Evolutionary conservation across 2,888 invertebrate species (phyloP).

Genomic region (Gibbula magus): DNA sequence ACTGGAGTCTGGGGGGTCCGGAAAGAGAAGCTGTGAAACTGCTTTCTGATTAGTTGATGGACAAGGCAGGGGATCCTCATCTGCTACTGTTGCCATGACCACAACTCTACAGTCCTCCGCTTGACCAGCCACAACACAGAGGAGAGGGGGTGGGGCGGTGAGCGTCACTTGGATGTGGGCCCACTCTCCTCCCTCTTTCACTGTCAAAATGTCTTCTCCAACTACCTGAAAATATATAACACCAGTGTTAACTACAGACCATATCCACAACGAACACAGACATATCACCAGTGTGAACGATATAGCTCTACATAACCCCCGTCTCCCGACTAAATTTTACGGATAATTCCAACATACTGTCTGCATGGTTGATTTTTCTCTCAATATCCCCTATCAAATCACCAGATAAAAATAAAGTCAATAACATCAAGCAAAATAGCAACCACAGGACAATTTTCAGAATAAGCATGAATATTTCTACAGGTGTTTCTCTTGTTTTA

Average conservation of each 20-base stretch:
- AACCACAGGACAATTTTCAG: too few species aligned
- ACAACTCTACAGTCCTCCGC: constrained; percentile 37
- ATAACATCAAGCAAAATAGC: neutral
- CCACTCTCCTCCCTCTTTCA: constrained; percentile 36
- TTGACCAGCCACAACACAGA: constrained; percentile 38
- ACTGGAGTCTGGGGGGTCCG: constrained; percentile 22
- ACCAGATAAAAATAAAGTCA: neutral
- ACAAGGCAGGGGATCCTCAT: constrained; percentile 32
- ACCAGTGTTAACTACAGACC: neutral
- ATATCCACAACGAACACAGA: neutral
- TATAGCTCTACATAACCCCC: too few species aligned
- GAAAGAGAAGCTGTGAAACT: constrained; percentile 45
- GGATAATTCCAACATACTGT: too few species aligned
- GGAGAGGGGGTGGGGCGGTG: constrained; percentile 46
- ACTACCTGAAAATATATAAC: constrained; percentile 25
- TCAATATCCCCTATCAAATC: neutral
- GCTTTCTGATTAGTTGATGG: constrained; percentile 5
- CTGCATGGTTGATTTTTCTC: too few species aligned
- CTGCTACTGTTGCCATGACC: constrained; percentile 34
- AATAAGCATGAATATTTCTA: too few species aligned
- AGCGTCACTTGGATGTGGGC: constrained; percentile 34
- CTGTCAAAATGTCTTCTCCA: constrained; percentile 26
- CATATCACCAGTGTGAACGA: neutral
- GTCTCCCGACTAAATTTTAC: too few species aligned
- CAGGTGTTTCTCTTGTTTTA: too few species aligned